Evolutionary conservation across 2,797 vertebrate species (phyloP), one percentile per base, ranked within the genome.

Genomic region (Carapus acus): DNA sequence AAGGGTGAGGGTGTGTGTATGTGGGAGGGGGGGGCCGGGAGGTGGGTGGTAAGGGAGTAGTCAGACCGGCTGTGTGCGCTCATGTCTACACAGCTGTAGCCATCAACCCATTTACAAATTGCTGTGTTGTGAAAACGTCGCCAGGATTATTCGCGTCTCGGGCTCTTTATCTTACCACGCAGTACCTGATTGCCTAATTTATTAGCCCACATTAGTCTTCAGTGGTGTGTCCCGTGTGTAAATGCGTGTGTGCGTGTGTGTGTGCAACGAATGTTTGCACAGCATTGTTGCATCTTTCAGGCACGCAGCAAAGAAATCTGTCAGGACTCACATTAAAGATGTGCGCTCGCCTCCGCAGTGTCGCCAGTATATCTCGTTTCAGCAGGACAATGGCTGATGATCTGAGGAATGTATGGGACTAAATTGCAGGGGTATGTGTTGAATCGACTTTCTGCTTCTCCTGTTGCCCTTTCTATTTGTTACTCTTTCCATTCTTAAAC

Each of bases 331-430:
- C 47, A 49, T 65, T 57, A 33, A 52, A 67, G 54, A 61, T 27
- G 54, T 29, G 5, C 39, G 52, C 52, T 36, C 52, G 75, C 64
- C 62, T 76, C 61, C 76, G 72, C 71, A 31, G 65, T 51, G 57
- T 68, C 67, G 7, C 58, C 54, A 36, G 65, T 46, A 49, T 38
- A 55, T 67, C 47, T 2, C 20, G 53, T 73, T 65, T 65, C 50
- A 53, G 36, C 54, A 31, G 62, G 63, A 79, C 62, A 63, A 53
- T 43, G 50, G 66, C 45, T 49, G 58, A 76, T 66, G 54, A 76
- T 66, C 69, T 54, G 54, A 82, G 74, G 73, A 81, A 77, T 81
- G 75, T 82, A 73, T 62, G 65, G 69, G 61, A 68, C 56, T 40
- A 51, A 73, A 46, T 34, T 50, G 56, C 65, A 62, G 56, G 61